These are phyloP conservation scores for Anthonomus grandis DNA, from an alignment of 1,140 invertebrate genomes.

Conservation along the genomic window DNA sequence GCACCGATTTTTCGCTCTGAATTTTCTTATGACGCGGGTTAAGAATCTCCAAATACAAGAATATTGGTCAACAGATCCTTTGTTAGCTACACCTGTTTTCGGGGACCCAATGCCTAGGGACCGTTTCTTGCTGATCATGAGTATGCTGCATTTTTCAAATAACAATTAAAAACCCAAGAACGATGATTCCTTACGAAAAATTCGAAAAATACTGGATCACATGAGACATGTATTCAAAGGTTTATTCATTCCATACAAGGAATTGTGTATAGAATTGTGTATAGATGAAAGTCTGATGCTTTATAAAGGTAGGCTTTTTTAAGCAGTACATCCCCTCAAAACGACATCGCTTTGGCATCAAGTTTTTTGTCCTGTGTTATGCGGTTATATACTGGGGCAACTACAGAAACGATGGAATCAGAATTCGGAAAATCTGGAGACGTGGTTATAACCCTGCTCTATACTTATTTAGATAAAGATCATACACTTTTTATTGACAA, in stretches of 20 bases:
- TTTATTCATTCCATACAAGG: constrained; percentile 27
- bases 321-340: constrained; percentile 47
- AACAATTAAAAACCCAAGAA: too few relatives aligned
- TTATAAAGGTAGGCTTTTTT: constrained; percentile 45
- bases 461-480: constrained; percentile 24
- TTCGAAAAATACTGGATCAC: too few relatives aligned
- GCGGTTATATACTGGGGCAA: constrained; percentile 43
- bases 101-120: constrained; percentile 32
- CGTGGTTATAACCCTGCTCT: constrained; percentile 35
- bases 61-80: constrained; percentile 34
- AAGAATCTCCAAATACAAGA: too few relatives aligned
- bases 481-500: constrained; percentile 27
- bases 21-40: too few relatives aligned
- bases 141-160: constrained; percentile 29
- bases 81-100: constrained; percentile 37
- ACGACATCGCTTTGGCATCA: constrained; percentile 44
- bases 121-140: constrained; percentile 27
- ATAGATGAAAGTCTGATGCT: constrained; percentile 38
- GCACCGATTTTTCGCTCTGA: too few relatives aligned
- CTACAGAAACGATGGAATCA: constrained; percentile 22
- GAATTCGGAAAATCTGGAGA: constrained; percentile 31
- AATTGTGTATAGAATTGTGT: too few relatives aligned
- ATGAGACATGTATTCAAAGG: constrained; percentile 8
- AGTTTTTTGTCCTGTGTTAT: constrained; percentile 43
- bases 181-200: too few relatives aligned